These are phyloP conservation scores for Fulmarus glacialis DNA, from an alignment of 2,113 vertebrate species.

Conservation along the genomic window DNA sequence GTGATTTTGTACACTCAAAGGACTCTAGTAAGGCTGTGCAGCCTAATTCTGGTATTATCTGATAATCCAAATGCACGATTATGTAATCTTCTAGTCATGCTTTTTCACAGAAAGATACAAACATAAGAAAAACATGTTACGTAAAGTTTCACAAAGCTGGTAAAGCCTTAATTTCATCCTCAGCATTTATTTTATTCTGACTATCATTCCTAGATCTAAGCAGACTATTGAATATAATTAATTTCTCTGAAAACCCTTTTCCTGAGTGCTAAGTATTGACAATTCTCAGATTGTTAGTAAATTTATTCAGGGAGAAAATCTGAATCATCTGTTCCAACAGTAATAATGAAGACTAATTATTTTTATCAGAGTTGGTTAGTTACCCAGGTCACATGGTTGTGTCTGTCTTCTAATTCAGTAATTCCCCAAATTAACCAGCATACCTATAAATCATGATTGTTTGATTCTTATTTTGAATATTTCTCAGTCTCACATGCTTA, in stretches of 20 bases:
- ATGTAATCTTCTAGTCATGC: neutral
- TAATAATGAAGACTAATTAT: neutral
- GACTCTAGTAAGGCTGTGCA: neutral
- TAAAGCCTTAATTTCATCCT: neutral
- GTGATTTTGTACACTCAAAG: neutral
- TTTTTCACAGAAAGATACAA: neutral
- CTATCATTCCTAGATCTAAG: neutral
- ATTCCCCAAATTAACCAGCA: neutral
- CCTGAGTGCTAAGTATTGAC: neutral
- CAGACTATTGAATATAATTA: neutral
- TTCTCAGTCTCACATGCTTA: neutral
- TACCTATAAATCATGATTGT: neutral
- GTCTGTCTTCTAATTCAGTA: neutral
- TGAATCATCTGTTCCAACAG: neutral
- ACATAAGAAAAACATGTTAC: neutral
- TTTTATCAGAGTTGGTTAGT: neutral
- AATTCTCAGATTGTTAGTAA: neutral
- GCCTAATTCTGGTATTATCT: neutral
- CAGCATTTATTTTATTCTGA: neutral
- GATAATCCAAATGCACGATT: neutral
- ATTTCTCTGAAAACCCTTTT: neutral
- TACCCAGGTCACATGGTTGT: neutral
- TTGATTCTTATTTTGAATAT: neutral
- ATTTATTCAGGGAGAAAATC: neutral
- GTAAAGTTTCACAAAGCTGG: neutral